phyloP scores from a whole-genome alignment of 64 coral and sea anemone species.

The Exaiptasia diaphana region DNA sequence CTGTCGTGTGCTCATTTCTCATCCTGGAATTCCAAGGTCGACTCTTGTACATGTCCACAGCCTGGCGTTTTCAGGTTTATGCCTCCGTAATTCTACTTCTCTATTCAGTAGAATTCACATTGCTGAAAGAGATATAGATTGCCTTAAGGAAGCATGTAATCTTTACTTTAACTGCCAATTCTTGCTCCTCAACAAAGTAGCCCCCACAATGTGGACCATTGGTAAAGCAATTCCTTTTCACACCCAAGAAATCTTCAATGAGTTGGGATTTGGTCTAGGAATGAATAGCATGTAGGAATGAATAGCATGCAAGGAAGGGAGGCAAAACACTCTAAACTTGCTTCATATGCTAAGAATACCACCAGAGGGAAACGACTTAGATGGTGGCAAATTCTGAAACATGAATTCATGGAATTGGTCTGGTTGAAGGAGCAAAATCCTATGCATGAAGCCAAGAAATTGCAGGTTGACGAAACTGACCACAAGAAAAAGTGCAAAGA shows the following conservation, averaged over 20 bases:
- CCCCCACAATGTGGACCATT: neutral
- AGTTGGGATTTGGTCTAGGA: slow-evolving; percentile 31
- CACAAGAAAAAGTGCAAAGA: neutral
- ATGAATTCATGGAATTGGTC: slow-evolving; percentile 37
- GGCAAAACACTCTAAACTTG: slow-evolving; percentile 18
- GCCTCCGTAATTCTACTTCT: slow-evolving; percentile 30
- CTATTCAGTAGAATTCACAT: slow-evolving; percentile 52
- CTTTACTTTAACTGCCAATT: slow-evolving; percentile 55
- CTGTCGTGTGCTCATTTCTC: neutral
- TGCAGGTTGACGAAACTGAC: neutral
- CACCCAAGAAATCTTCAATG: neutral
- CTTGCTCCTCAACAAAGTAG: slow-evolving; percentile 19
- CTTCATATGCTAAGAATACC: neutral
- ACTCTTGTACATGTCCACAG: slow-evolving; percentile 27
- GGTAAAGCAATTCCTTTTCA: slow-evolving; percentile 31
- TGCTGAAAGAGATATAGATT: slow-evolving; percentile 20
- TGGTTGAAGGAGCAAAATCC: slow-evolving; percentile 3
- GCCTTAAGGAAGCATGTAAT: slow-evolving; percentile 24
- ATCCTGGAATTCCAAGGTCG: neutral
- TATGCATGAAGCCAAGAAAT: neutral
- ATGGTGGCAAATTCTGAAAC: slow-evolving; percentile 27
- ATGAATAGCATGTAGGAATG: slow-evolving; percentile 32
- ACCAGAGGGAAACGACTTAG: neutral
- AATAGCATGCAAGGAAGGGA: slow-evolving; percentile 51
- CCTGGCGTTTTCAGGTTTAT: slow-evolving; percentile 64